Percentiles rank a stretch among this genome's conserved stretches.
These are phyloP conservation scores for Balanococcus diminutus DNA, from an alignment of 2,888 invertebrate genomes.

Conservation along the genomic window DNA sequence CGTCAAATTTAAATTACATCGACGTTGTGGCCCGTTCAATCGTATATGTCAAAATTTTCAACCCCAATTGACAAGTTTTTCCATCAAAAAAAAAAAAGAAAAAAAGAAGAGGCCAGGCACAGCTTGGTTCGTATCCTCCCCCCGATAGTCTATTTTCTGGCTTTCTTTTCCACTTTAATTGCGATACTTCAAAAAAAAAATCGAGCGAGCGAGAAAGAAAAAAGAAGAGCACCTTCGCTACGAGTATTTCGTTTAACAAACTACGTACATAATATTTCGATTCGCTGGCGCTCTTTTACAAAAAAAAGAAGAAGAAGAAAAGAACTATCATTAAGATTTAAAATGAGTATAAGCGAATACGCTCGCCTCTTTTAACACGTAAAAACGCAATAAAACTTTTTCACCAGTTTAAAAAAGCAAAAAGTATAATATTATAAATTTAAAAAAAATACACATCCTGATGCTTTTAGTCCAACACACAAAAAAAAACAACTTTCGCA, in stretches of 20 bases:
- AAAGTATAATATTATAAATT: not conserved
- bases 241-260: not conserved
- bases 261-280: not conserved
- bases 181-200: not conserved
- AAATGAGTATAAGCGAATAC: not conserved
- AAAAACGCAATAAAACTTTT: slow-evolving; percentile 22
- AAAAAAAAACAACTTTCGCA: not conserved
- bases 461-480: not conserved
- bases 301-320: not conserved
- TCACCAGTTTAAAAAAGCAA: slow-evolving; percentile 1
- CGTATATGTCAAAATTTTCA: slow-evolving; percentile 19
- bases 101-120: not conserved
- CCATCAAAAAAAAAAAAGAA: not conserved
- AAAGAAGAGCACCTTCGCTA: not conserved
- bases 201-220: not conserved
- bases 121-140: not conserved
- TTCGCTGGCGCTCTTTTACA: not conserved
- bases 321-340: not conserved
- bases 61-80: not conserved
- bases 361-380: not conserved
- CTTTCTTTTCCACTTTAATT: not conserved
- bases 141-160: not conserved
- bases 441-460: not conserved
- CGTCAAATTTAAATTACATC: slow-evolving; percentile 22
- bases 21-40: not conserved